phyloP scores from a whole-genome alignment of 2,113 vertebrate species.

The Puma concolor region DNA sequence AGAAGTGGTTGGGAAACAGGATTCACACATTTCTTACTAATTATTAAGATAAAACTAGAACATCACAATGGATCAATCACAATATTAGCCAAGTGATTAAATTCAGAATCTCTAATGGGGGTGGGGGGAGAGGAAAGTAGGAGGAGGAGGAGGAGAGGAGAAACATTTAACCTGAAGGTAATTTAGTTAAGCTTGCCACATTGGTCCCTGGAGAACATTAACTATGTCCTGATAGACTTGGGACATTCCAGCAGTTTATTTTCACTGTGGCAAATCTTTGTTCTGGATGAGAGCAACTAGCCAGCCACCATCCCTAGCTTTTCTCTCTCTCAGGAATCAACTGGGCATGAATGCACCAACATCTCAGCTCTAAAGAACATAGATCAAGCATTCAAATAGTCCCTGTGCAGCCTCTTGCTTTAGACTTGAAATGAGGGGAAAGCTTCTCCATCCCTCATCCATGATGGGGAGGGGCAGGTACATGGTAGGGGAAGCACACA shows the following conservation, averaged over 20 bases:
- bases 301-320: background rate
- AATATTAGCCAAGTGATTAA: background rate
- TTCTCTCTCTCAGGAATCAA: background rate
- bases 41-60: background rate
- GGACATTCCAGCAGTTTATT: background rate
- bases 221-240: background rate
- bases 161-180: background rate
- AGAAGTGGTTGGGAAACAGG: background rate
- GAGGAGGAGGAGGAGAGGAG: background rate
- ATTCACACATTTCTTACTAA: slow-evolving; percentile 9
- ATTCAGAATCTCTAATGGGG: background rate
- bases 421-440: background rate
- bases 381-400: background rate
- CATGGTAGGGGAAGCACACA: background rate
- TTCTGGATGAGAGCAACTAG: background rate
- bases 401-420: background rate
- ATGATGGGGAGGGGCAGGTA: accelerated
- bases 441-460: background rate
- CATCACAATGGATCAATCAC: background rate
- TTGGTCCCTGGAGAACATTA: background rate
- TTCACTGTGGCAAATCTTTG: background rate
- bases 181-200: background rate
- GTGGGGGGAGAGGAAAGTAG: too few relatives aligned
- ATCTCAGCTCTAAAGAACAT: background rate
- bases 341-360: background rate